phyloP scores from a whole-genome alignment of 2,888 invertebrate species.

The Seira sanloemensis region DNA sequence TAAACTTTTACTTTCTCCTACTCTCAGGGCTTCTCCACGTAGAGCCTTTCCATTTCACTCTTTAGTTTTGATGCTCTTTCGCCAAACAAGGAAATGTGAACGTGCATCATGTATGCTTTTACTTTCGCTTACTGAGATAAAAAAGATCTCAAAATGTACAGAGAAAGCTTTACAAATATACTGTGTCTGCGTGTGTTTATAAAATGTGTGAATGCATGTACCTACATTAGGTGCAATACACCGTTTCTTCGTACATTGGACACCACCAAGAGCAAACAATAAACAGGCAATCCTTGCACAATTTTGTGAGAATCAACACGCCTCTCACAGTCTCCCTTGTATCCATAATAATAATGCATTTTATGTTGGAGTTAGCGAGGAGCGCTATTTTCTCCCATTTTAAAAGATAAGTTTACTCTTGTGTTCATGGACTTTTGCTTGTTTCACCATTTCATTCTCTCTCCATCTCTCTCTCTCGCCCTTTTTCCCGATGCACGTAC shows the following conservation, averaged over 20 bases:
- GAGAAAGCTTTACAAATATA: background rate
- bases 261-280: slow-evolving; percentile 51
- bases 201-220: background rate
- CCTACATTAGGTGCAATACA: background rate
- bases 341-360: slow-evolving; percentile 1
- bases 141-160: background rate
- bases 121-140: background rate
- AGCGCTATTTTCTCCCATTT: background rate
- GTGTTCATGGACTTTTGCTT: background rate
- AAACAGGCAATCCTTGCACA: slow-evolving; percentile 38
- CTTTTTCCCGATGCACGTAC: background rate
- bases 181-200: background rate
- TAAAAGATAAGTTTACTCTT: background rate
- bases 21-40: background rate
- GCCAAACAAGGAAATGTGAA: background rate
- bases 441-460: background rate
- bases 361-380: background rate
- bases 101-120: background rate
- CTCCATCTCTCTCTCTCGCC: too few relatives aligned
- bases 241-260: slow-evolving; percentile 23
- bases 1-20: background rate
- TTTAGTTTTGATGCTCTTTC: background rate
- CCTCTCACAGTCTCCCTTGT: background rate
- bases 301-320: slow-evolving; percentile 4
- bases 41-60: background rate